These are phyloP conservation scores for Selene dorsalis DNA, from an alignment of 2,797 vertebrate species.

Conservation along the genomic window DNA sequence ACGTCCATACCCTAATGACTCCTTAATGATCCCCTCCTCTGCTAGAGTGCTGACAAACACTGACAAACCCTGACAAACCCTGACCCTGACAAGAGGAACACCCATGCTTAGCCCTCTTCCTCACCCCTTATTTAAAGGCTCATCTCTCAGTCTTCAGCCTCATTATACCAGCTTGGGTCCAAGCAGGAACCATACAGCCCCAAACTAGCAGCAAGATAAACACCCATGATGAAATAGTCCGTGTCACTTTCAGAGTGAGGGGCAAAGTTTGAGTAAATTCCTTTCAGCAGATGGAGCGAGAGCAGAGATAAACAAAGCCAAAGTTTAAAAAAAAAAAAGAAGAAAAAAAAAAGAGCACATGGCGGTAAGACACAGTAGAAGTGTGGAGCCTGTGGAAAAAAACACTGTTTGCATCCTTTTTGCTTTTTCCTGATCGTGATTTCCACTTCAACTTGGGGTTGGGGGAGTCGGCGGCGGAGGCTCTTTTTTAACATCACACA, in stretches of 20 bases:
- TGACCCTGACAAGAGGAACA: conserved; percentile 77
- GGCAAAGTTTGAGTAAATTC: conserved; percentile 62
- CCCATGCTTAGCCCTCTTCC: conserved; percentile 64
- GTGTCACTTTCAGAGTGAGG: conserved; percentile 57
- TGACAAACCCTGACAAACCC: conserved; percentile 76
- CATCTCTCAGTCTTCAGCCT: conserved; percentile 67
- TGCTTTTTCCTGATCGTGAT: conserved; percentile 63
- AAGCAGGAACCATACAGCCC: conserved; percentile 36
- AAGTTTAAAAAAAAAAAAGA: conserved; percentile 5
- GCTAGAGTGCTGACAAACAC: conserved; percentile 68
- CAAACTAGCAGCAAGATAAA: conserved; percentile 64
- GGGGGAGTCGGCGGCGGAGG: conserved; percentile 70
- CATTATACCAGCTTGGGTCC: conserved; percentile 53
- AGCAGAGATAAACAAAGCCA: conserved; percentile 62
- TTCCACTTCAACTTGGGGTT: conserved; percentile 69
- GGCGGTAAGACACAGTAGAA: conserved; percentile 29
- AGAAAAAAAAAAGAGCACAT: conserved; percentile 9
- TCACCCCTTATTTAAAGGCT: conserved; percentile 67
- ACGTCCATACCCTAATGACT: conserved; percentile 78
- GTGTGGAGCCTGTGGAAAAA: conserved; percentile 43
- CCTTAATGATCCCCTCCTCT: conserved; percentile 78
- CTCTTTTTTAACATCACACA: conserved; percentile 79
- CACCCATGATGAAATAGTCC: conserved; percentile 64
- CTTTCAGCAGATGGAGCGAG: conserved; percentile 61
- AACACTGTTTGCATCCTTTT: conserved; percentile 47